Conservation (phyloP, 1,140 invertebrate species). For the Mactra quadrangularis region DNA sequence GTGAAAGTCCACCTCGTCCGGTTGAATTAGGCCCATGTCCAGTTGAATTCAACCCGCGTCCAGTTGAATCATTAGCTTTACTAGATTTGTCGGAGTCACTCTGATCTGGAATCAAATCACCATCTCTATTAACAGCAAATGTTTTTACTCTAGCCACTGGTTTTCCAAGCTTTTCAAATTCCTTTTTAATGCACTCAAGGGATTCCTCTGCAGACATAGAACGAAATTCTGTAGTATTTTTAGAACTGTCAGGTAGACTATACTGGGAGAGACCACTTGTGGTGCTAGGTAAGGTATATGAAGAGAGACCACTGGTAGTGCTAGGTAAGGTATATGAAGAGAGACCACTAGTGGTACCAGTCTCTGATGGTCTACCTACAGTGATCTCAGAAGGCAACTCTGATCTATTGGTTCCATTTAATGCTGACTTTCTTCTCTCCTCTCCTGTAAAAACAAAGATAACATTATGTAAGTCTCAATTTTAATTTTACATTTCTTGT, state of each 20-base stretch:
- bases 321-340: constrained; percentile 31
- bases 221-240: neutral
- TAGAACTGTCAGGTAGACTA: neutral
- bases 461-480: neutral
- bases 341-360: neutral
- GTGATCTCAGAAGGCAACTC: constrained; percentile 55
- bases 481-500: too few species aligned
- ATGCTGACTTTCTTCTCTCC: constrained; percentile 40
- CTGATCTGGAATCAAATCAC: constrained; percentile 48
- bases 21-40: too few species aligned
- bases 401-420: constrained; percentile 28
- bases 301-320: neutral
- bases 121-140: constrained; percentile 52
- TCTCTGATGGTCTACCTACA: neutral
- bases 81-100: constrained; percentile 53
- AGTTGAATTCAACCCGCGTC: too few species aligned
- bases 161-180: constrained; percentile 47
- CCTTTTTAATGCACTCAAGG: constrained; percentile 46
- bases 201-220: constrained; percentile 49
- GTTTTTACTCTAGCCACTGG: constrained; percentile 43
- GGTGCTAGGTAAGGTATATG: too few species aligned
- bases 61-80: neutral
- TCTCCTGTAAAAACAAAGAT: constrained; percentile 29
- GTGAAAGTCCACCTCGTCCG: constrained; percentile 7
- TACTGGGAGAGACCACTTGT: constrained; percentile 2